Conservation (phyloP, 2,888 invertebrate genomes). For the Perizoma affinitatum region DNA sequence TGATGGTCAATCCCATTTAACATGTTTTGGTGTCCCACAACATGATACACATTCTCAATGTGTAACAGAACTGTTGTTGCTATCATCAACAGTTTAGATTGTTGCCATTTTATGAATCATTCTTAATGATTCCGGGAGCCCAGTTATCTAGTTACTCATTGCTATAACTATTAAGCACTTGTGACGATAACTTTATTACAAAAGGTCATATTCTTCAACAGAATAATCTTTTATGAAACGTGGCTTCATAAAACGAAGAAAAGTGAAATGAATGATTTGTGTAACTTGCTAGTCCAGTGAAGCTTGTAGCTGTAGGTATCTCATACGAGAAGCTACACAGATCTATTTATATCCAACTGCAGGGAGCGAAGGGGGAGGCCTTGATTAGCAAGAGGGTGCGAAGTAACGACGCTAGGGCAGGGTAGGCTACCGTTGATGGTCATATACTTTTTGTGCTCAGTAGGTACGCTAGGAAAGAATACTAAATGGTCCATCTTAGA, state of each 20-base stretch:
- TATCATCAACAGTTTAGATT: neutral
- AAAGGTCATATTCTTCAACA: neutral
- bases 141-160: slow-evolving; percentile 62
- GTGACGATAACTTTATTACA: slow-evolving; percentile 40
- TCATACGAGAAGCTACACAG: slow-evolving; percentile 1
- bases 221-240: neutral
- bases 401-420: slow-evolving; percentile 6
- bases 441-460: too few relatives aligned
- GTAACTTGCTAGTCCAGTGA: neutral
- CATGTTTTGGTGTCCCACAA: too few relatives aligned
- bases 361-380: slow-evolving; percentile 1
- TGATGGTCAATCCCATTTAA: too few relatives aligned
- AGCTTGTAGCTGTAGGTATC: neutral
- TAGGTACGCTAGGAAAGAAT: too few relatives aligned
- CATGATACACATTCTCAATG: too few relatives aligned
- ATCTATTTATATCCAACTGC: slow-evolving; percentile 16
- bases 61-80: too few relatives aligned
- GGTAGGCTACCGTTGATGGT: too few relatives aligned
- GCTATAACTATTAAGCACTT: slow-evolving; percentile 44
- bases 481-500: too few relatives aligned
- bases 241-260: neutral
- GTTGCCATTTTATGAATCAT: slow-evolving; percentile 52
- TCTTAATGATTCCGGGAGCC: slow-evolving; percentile 48
- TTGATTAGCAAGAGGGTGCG: slow-evolving; percentile 21
- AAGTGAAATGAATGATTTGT: neutral